phyloP scores from a whole-genome alignment of 2,113 vertebrate genomes.

The Pyrgilauda ruficollis region DNA sequence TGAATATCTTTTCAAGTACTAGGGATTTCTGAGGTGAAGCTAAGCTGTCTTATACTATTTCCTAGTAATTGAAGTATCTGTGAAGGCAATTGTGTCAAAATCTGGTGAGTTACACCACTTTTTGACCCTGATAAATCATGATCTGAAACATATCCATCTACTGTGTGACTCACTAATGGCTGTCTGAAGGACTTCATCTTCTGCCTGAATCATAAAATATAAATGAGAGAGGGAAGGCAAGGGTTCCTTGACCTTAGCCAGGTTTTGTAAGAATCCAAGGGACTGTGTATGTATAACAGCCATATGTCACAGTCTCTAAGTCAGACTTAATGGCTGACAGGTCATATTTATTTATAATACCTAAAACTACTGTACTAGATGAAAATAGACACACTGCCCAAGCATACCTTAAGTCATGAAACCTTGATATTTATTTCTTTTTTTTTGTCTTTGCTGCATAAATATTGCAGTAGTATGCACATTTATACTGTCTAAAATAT shows the following conservation, averaged over 20 bases:
- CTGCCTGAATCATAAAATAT: neutral
- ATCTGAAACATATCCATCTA: neutral
- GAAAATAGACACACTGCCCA: neutral
- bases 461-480: neutral
- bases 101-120: neutral
- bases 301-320: neutral
- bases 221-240: neutral
- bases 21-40: neutral
- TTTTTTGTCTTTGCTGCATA: neutral
- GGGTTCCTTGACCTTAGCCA: neutral
- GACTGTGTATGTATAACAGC: neutral
- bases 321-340: neutral
- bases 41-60: neutral
- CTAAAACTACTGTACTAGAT: neutral
- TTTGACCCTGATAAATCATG: neutral
- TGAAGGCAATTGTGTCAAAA: neutral
- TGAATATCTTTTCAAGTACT: neutral
- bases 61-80: neutral
- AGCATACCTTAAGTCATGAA: neutral
- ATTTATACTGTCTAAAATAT: neutral
- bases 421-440: neutral
- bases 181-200: neutral
- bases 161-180: neutral
- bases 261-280: neutral
- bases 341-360: neutral